Conservation (phyloP, 1,140 invertebrate species). For the Sarcophaga peregrina region DNA sequence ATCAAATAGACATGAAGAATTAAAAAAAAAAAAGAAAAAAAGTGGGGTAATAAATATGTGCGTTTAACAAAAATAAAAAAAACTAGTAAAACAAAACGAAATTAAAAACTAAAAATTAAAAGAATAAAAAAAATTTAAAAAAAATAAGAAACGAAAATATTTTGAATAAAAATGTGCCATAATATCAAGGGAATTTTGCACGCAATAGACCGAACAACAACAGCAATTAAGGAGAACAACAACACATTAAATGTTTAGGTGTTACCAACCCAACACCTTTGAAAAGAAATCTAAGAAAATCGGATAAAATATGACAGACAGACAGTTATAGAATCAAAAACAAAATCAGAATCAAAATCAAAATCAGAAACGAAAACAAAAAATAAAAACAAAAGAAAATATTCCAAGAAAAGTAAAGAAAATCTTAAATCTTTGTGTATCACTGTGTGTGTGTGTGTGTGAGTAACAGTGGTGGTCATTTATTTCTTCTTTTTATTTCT, state of each 20-base stretch:
- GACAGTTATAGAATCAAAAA: background rate
- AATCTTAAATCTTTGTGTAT: background rate
- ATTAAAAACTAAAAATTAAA: background rate
- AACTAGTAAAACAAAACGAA: background rate
- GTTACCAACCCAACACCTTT: background rate
- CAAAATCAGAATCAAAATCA: background rate
- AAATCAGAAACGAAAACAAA: background rate
- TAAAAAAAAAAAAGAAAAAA: background rate
- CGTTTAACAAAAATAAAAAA: background rate
- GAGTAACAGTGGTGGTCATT: background rate
- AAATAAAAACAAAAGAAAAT: background rate
- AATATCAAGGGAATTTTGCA: conserved; percentile 15
- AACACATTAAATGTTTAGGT: background rate
- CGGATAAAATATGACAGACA: too few species aligned
- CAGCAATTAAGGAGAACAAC: background rate
- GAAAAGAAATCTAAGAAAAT: too few species aligned
- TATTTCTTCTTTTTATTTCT: too few species aligned
- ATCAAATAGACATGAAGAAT: background rate
- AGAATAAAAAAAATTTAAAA: background rate
- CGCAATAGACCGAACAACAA: background rate
- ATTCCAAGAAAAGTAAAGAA: too few species aligned
- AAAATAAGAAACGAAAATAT: background rate
- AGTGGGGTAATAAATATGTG: too few species aligned
- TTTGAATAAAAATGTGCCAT: background rate
- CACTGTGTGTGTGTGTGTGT: background rate